Conservation (phyloP, 1,140 invertebrate genomes). For the Oreohelix idahoensis region DNA sequence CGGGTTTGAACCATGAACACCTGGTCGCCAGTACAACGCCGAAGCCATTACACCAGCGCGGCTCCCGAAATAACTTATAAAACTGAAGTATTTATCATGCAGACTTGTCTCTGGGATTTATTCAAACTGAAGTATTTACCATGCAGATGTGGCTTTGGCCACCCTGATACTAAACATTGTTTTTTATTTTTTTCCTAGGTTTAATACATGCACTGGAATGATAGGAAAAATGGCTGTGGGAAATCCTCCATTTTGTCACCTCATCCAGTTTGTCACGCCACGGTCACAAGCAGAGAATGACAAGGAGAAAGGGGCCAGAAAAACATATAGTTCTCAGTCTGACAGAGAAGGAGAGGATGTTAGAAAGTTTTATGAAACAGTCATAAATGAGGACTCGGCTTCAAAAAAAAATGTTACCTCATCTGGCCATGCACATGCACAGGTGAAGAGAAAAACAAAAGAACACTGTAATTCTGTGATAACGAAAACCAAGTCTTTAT, state of each 20-base stretch:
- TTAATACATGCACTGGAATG: not conserved
- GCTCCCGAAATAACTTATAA: too few species aligned
- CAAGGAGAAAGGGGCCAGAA: not conserved
- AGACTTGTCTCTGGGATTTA: too few species aligned
- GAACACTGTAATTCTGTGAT: not conserved
- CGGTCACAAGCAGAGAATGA: not conserved
- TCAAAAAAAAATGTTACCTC: not conserved
- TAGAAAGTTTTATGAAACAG: conserved; percentile 29
- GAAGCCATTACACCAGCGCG: too few species aligned
- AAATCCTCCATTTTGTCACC: conserved; percentile 5
- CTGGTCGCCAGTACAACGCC: too few species aligned
- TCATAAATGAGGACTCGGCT: not conserved
- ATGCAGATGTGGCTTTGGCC: too few species aligned
- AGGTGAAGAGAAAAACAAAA: not conserved
- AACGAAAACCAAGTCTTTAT: not conserved
- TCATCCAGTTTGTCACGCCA: conserved; percentile 27
- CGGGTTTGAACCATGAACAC: too few species aligned
- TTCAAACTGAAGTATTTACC: too few species aligned
- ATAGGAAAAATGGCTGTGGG: not conserved
- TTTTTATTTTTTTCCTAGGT: too few species aligned
- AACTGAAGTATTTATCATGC: too few species aligned
- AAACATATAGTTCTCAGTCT: not conserved
- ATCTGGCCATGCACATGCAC: not conserved
- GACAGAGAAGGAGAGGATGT: conserved; percentile 1
- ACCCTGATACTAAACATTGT: too few species aligned